Evolutionary conservation across 2,888 invertebrate species (phyloP).

Genomic region (Steromphala cineraria): DNA sequence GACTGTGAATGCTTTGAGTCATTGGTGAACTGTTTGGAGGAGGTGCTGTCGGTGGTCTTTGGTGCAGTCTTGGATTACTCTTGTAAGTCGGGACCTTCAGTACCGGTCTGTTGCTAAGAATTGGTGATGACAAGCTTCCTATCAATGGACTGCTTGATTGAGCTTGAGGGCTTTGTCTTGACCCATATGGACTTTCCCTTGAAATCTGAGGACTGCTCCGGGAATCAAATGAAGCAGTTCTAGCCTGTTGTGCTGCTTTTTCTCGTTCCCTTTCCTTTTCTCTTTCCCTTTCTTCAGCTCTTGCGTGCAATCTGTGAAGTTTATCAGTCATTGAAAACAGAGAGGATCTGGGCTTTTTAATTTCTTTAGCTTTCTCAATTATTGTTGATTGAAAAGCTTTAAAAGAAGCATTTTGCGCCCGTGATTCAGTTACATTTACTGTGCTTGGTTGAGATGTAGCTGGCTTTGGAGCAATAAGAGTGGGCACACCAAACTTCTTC

Average conservation of each 20-base stretch:
- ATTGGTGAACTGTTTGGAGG: background rate
- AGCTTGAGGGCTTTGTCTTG: background rate
- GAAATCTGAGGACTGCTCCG: background rate
- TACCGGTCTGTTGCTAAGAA: slow-evolving; percentile 37
- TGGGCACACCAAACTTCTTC: background rate
- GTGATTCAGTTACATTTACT: background rate
- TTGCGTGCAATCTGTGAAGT: slow-evolving; percentile 24
- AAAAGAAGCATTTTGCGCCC: background rate
- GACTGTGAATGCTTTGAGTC: background rate
- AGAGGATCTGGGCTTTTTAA: background rate
- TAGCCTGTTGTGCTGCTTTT: background rate
- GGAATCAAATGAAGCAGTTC: background rate
- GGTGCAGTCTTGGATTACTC: background rate
- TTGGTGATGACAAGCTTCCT: background rate
- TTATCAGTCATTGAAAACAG: slow-evolving; percentile 34
- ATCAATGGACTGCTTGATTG: background rate
- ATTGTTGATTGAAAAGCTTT: too few species aligned
- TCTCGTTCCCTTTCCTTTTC: background rate
- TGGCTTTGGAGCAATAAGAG: background rate
- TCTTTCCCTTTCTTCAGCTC: background rate
- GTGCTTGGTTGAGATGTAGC: background rate
- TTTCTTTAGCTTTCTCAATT: background rate
- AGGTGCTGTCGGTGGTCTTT: background rate
- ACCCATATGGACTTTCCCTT: background rate
- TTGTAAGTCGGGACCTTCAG: slow-evolving; percentile 50